Percentiles rank a stretch among this genome's conserved stretches.
These are phyloP conservation scores for Ornithoptera priamus DNA, from an alignment of 2,888 invertebrate species.

Conservation along the genomic window DNA sequence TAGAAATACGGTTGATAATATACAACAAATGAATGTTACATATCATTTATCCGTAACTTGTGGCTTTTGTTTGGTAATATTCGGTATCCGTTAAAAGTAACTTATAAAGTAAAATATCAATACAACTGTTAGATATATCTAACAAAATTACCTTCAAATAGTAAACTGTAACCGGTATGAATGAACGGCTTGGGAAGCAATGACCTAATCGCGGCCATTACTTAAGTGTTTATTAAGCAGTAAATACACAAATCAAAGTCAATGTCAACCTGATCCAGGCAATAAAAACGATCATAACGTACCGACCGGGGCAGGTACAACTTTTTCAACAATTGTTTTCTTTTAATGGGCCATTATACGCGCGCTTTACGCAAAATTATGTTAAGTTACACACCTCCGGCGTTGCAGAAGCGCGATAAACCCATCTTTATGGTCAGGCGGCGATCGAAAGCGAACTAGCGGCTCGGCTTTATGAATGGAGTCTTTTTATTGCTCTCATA, in stretches of 20 bases:
- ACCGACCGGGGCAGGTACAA: constrained; percentile 75
- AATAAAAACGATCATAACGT: constrained; percentile 79
- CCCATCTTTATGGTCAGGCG: constrained; percentile 75
- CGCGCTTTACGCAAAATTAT: constrained; percentile 79
- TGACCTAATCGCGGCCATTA: constrained; percentile 37
- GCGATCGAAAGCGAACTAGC: constrained; percentile 74
- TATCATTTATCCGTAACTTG: not conserved
- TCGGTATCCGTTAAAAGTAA: not conserved
- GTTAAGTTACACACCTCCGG: constrained; percentile 76
- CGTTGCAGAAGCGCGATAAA: constrained; percentile 75
- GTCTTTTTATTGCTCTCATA: constrained; percentile 74
- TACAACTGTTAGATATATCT: too few relatives aligned
- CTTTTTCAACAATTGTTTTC: constrained; percentile 80
- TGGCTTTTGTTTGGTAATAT: not conserved
- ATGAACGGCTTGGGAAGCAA: not conserved
- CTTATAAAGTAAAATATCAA: not conserved
- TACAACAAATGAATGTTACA: constrained; percentile 6
- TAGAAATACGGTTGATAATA: constrained; percentile 49
- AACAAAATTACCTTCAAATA: not conserved
- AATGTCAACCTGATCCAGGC: constrained; percentile 77
- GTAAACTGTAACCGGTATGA: not conserved
- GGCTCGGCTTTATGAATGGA: constrained; percentile 71
- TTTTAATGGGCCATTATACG: constrained; percentile 79
- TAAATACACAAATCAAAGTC: constrained; percentile 78
- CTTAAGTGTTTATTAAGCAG: constrained; percentile 65